Evolutionary conservation across 2,888 invertebrate species (phyloP), one percentile per base, ranked within the genome.

Genomic region (Dinocampus coccinellae): DNA sequence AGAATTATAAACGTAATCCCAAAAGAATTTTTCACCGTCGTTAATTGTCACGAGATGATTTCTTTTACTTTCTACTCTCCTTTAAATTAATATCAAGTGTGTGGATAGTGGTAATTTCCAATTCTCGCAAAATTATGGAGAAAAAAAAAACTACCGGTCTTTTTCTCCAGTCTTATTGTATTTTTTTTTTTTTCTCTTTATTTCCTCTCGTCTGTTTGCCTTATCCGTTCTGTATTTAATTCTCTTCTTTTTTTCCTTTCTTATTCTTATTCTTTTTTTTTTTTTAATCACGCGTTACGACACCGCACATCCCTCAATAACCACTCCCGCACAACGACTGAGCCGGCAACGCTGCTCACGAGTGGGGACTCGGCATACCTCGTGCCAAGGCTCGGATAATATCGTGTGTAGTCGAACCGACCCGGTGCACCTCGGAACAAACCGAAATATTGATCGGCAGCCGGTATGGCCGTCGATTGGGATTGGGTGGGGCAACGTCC

Each of bases 301-400:
- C 83, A 80, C 80, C 80, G 81, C 82, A 85, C 86, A 86, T 87
- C 84, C 84, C 85, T 84, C 85, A 77, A 76, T 83, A 86, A 85
- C 87, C 86, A 85, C 86, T 87, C 87, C 87, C 86, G 86, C 86
- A 83, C 87, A 82, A 80, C 83, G 84, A 87, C 86, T 87, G 87
- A 85, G 81, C 83, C 85, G 82, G 82, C 84, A 84, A 84, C 85
- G 82, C 82, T 81, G 84, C 78, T 76, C 75, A 70, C 71, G 79
- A 79, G 80, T 80, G 80, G 78, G 79, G 78, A 78, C 77, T 84
- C 85, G 84, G 82, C 69, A 75, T 75, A 77, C 78, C 78, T 84
- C 83, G 83, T 82, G 82, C 81, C 79, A 77, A 82, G 81, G 75
- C 75, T 83, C 82, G 83, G 76, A 29, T 11, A 6, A 26, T 3